These are phyloP conservation scores for Drosophila ezoana DNA, from an alignment of 2,888 invertebrate genomes.

Conservation along the genomic window DNA sequence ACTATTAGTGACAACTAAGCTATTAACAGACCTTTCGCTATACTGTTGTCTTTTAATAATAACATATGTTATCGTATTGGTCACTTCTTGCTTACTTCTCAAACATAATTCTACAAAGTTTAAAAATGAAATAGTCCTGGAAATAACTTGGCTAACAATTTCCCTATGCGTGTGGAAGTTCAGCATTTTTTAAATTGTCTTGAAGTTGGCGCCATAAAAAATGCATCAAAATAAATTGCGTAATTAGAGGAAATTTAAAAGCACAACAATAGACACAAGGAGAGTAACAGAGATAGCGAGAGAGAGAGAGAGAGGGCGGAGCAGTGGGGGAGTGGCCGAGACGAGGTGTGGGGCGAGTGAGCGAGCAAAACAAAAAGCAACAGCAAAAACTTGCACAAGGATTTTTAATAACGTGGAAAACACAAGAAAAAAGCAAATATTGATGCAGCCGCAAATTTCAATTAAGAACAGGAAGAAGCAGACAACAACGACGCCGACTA, in stretches of 20 bases:
- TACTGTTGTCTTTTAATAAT: neutral
- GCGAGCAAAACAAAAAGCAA: slow-evolving; percentile 54
- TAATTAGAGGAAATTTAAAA: slow-evolving; percentile 71
- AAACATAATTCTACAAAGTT: neutral
- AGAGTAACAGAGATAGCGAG: neutral
- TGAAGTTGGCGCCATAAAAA: slow-evolving; percentile 60
- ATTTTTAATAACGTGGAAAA: slow-evolving; percentile 82
- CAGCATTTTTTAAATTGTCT: slow-evolving; percentile 24
- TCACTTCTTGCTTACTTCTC: neutral
- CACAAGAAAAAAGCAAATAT: slow-evolving; percentile 82
- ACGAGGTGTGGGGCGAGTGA: slow-evolving; percentile 10
- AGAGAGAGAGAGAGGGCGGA: neutral
- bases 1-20: no score
- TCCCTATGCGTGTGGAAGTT: neutral
- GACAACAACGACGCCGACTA: slow-evolving; percentile 51
- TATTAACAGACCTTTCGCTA: no score
- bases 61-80: neutral
- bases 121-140: neutral
- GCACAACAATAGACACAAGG: slow-evolving; percentile 53
- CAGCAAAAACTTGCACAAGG: slow-evolving; percentile 76
- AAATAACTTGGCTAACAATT: slow-evolving; percentile 11
- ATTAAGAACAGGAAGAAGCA: slow-evolving; percentile 82
- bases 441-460: slow-evolving; percentile 84
- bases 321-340: no score
- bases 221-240: slow-evolving; percentile 68